Evolutionary conservation across 2,113 vertebrate genomes (phyloP).

Genomic region (Heliornis fulica): DNA sequence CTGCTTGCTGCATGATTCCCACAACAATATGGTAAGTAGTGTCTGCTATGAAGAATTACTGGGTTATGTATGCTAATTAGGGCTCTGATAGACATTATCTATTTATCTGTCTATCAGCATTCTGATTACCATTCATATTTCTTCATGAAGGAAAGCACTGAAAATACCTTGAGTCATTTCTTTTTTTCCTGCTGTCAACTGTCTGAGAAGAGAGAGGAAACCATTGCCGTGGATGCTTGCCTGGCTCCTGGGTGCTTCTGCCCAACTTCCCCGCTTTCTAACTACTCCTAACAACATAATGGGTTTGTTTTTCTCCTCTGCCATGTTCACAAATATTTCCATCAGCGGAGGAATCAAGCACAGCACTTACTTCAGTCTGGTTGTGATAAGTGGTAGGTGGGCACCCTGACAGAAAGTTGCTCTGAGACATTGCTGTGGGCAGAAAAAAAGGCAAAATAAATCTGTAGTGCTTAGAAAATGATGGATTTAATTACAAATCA

Average conservation of each 20-base stretch:
- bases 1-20: neutral
- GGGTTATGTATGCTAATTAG: neutral
- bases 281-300: neutral
- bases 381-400: neutral
- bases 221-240: neutral
- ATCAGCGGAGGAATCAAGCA: neutral
- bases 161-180: neutral
- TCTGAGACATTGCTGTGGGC: neutral
- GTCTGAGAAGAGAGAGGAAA: neutral
- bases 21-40: neutral
- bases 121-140: neutral
- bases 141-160: neutral
- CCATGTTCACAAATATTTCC: constrained; percentile 21
- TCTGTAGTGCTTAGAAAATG: neutral
- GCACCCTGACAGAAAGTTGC: neutral
- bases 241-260: neutral
- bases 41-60: neutral
- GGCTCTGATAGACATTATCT: neutral
- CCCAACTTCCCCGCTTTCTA: neutral
- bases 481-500: neutral
- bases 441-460: neutral
- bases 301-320: neutral
- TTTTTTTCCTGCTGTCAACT: neutral
- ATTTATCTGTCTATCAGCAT: neutral
- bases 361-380: neutral